Base-by-base conservation (phyloP, 1,140 invertebrate genomes). In the Stratiolaelaps scimitus region DNA sequence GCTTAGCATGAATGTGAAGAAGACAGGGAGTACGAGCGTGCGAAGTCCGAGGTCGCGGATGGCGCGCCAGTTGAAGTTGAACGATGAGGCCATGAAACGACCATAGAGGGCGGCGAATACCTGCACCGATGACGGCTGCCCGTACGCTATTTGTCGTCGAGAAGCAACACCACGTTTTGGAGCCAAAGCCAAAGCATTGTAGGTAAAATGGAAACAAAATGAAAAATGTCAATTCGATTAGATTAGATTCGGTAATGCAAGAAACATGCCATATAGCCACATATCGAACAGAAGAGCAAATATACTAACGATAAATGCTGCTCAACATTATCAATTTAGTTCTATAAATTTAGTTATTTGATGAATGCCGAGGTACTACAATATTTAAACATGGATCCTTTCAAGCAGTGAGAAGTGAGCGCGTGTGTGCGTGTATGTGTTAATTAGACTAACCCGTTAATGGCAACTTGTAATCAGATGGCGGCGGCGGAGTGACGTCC, bases 1-100 rank as follows among this genome's bases (percentile, higher is more conserved):
- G 6, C 85, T 75, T 81, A 86, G 91, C 17, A 92, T 70, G 7
- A 90, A 76, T 15, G 84, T 81, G 73, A 86, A 85, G 48, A 85
- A 84, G 15, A 87, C 76, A 1, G 90, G 90, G 15, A 92, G 71
- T 0, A 85, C 75, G 26, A 90, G 76, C 20, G 92, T 70, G 19
- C 88, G 79, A 53, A 87, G 78, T 53, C 83, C 82, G 48, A 89
- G 78, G 65, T 88, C 84, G 66, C 82, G 82, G 20, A 89, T 70
- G 0, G 87, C 87, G 48, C 80, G 79, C 68, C 81, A 81, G 64
- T 84, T 86, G 46, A 87, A 83, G 65, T 83, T 85, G 70, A 71
- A 70, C 43, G 70, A 66, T 28, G 68, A 66, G 40, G 66, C 69
- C 65, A 69, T 73, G 46, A 69, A 67, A n/a, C 72, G 68, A 15